Evolutionary conservation across 2,888 invertebrate species (phyloP).

Genomic region (Tinea semifulvella): DNA sequence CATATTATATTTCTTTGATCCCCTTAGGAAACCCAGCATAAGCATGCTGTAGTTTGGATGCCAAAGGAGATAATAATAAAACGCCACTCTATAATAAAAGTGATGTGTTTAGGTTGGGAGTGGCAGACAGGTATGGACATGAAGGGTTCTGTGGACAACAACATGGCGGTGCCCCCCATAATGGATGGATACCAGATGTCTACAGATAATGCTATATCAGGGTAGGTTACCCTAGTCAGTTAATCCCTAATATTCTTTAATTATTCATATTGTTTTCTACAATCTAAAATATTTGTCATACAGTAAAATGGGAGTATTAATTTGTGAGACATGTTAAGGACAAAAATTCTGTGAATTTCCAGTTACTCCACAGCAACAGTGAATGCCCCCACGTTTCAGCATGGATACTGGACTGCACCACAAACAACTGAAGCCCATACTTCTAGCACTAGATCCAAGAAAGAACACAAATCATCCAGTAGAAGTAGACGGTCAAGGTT

Average conservation of each 20-base stretch:
- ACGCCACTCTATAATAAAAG: too few species aligned
- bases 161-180: constrained; percentile 35
- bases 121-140: constrained; percentile 33
- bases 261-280: too few species aligned
- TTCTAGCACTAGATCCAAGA: constrained; percentile 35
- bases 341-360: too few species aligned
- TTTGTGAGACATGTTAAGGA: too few species aligned
- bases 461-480: constrained; percentile 35
- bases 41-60: too few species aligned
- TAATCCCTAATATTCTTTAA: too few species aligned
- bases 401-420: constrained; percentile 57
- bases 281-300: too few species aligned
- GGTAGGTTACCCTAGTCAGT: constrained; percentile 32
- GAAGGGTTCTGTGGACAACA: constrained; percentile 38
- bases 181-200: constrained; percentile 42
- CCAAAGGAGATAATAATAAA: too few species aligned
- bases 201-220: constrained; percentile 37
- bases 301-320: too few species aligned
- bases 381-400: constrained; percentile 48
- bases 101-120: constrained; percentile 53
- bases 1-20: too few species aligned
- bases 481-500: constrained; percentile 29
- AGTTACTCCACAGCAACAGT: constrained; percentile 43
- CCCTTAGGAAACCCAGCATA: too few species aligned
- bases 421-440: constrained; percentile 30